phyloP scores from a whole-genome alignment of 2,113 vertebrate species.

The Chaenocephalus aceratus region DNA sequence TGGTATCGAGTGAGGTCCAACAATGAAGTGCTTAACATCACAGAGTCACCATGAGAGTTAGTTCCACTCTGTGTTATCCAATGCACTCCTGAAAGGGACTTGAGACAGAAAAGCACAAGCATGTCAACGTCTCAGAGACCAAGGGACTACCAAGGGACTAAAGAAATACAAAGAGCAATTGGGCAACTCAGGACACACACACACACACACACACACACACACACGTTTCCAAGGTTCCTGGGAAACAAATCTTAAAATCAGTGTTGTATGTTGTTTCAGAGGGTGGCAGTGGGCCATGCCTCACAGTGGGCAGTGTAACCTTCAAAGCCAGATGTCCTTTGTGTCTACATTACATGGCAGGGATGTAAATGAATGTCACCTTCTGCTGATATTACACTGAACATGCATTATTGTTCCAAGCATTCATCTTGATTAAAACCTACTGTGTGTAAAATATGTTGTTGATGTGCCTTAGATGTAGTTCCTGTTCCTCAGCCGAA shows the following conservation, averaged over 20 bases:
- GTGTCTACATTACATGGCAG: neutral
- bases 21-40: slow-evolving; percentile 9
- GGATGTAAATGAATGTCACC: neutral
- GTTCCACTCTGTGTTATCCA: neutral
- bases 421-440: neutral
- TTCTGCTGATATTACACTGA: neutral
- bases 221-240: slow-evolving; percentile 12
- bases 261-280: neutral
- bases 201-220: neutral
- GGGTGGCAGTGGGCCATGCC: neutral
- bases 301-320: neutral
- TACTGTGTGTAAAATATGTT: neutral
- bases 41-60: neutral
- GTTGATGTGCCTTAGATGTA: neutral
- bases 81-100: neutral
- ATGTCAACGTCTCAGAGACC: neutral
- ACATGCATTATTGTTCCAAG: too few relatives aligned
- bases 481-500: neutral
- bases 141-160: neutral
- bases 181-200: neutral
- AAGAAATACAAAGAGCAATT: neutral
- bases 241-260: slow-evolving; percentile 14
- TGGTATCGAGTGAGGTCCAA: neutral
- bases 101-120: neutral
- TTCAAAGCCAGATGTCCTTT: slow-evolving; percentile 1